Percentiles rank a stretch among this genome's conserved stretches.
phyloP scores from a whole-genome alignment of 2,113 vertebrate genomes.

The Phodopus roborovskii region DNA sequence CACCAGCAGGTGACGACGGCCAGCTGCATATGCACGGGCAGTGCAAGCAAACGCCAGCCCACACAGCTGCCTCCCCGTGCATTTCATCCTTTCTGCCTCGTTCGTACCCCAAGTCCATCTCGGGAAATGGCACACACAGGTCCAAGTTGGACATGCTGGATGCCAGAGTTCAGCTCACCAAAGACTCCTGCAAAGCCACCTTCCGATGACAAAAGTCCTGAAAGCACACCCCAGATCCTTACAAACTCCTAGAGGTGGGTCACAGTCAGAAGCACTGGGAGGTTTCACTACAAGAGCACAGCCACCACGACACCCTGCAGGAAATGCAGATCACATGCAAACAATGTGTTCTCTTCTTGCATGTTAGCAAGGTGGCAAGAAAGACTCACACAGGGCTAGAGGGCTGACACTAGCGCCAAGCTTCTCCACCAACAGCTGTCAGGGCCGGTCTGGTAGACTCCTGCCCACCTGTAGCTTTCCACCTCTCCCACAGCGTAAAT shows the following conservation, averaged over 20 bases:
- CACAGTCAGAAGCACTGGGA: neutral
- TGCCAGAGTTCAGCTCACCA: neutral
- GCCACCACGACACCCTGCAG: neutral
- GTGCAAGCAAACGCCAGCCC: accelerated
- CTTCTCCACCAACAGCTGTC: too few relatives aligned
- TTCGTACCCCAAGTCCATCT: accelerated
- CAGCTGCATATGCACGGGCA: accelerated
- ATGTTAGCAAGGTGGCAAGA: neutral
- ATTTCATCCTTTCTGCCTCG: neutral
- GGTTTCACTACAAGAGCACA: neutral
- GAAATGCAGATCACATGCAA: neutral
- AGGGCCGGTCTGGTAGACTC: too few relatives aligned
- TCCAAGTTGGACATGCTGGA: neutral
- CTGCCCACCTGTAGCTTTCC: too few relatives aligned
- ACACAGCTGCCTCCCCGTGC: accelerated
- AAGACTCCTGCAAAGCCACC: neutral
- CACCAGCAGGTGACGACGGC: accelerated
- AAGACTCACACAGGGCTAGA: neutral
- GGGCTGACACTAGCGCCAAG: accelerated
- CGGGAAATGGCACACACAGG: neutral
- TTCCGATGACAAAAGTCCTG: neutral
- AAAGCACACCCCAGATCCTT: neutral
- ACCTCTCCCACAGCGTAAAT: accelerated
- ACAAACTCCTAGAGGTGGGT: neutral
- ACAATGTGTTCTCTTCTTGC: neutral